A percentile compares a stretch with the other conserved stretches of the same genome.
phyloP scores from a whole-genome alignment of 2,888 invertebrate species.

The Eupithecia subfuscata region DNA sequence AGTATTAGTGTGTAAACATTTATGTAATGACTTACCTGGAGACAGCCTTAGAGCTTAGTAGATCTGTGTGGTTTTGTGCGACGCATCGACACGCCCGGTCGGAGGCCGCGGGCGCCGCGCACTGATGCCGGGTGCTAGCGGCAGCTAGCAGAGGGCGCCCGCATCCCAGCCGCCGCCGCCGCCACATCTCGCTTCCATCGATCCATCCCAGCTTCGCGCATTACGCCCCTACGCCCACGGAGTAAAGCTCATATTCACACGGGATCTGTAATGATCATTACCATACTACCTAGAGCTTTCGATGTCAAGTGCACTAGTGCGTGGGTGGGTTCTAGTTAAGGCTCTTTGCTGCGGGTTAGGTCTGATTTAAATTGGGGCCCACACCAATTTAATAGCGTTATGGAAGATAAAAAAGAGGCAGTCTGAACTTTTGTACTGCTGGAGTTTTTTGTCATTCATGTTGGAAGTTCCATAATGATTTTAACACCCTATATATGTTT shows the following conservation, averaged over 20 bases:
- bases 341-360: background rate
- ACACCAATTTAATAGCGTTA: background rate
- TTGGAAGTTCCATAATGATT: background rate
- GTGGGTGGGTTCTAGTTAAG: background rate
- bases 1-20: conserved; percentile 32
- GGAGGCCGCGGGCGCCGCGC: conserved; percentile 53
- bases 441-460: background rate
- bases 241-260: conserved; percentile 52
- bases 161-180: background rate
- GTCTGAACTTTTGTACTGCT: background rate
- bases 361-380: background rate
- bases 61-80: conserved; percentile 20
- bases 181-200: conserved; percentile 17
- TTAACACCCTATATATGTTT: background rate
- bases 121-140: conserved; percentile 57
- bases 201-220: conserved; percentile 49
- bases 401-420: background rate
- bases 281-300: conserved; percentile 47
- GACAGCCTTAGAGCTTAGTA: background rate
- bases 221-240: conserved; percentile 52
- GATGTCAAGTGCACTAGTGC: conserved; percentile 39
- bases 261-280: conserved; percentile 60
- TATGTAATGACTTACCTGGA: conserved; percentile 42
- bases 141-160: conserved; percentile 58
- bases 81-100: conserved; percentile 57